Percentiles rank a stretch among this genome's conserved stretches.
These are phyloP conservation scores for Zapus hudsonius DNA, from an alignment of 2,113 vertebrate species.

Conservation along the genomic window DNA sequence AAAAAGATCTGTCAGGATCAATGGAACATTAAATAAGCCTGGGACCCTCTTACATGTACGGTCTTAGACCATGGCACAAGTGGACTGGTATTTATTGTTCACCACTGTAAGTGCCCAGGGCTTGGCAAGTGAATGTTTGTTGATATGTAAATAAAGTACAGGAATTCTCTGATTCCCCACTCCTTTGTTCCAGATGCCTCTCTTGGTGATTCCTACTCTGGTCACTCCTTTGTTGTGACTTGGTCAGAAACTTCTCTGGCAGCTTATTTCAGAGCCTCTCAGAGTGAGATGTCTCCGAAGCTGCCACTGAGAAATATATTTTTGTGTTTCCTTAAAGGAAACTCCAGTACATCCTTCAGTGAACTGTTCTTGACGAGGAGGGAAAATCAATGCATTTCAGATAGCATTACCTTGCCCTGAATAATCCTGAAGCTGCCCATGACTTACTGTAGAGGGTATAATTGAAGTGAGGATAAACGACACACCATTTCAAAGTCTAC, in stretches of 20 bases:
- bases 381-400: slow-evolving; percentile 75
- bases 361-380: slow-evolving; percentile 59
- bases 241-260: slow-evolving; percentile 32
- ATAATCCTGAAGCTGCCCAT: slow-evolving; percentile 71
- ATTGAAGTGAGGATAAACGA: slow-evolving; percentile 79
- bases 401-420: slow-evolving; percentile 68
- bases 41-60: not conserved
- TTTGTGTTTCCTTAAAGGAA: slow-evolving; percentile 57
- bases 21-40: not conserved
- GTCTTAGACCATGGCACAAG: not conserved
- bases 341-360: slow-evolving; percentile 35
- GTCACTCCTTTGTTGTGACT: not conserved
- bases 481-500: slow-evolving; percentile 78
- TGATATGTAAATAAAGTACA: not conserved
- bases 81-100: not conserved
- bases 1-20: not conserved
- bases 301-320: slow-evolving; percentile 65
- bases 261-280: not conserved
- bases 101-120: not conserved
- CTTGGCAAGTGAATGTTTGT: not conserved
- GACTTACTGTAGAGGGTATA: slow-evolving; percentile 75
- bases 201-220: not conserved
- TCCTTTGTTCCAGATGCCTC: not conserved
- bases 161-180: not conserved
- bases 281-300: slow-evolving; percentile 63